phyloP scores from a whole-genome alignment of 1,140 invertebrate species.

The Hyposmocoma kahamanoa region DNA sequence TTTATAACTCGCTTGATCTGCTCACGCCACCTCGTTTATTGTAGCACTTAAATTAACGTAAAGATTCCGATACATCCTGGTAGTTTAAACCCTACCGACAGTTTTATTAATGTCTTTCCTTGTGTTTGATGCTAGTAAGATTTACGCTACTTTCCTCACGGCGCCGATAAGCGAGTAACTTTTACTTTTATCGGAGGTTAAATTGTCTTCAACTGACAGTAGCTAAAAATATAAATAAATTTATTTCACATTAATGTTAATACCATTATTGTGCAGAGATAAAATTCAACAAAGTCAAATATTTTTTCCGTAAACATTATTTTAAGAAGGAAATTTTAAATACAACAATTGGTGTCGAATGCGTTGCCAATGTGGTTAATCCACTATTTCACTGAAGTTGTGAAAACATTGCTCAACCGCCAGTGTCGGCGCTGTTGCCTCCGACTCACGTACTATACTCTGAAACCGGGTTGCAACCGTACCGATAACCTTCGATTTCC shows the following conservation, averaged over 20 bases:
- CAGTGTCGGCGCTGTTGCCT: slow-evolving; percentile 20
- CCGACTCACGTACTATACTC: slow-evolving; percentile 29
- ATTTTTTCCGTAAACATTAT: too few species aligned
- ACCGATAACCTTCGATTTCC: slow-evolving; percentile 53
- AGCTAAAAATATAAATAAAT: too few species aligned
- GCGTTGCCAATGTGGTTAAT: slow-evolving; percentile 40
- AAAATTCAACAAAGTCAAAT: too few species aligned
- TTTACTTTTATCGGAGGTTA: slow-evolving; percentile 26
- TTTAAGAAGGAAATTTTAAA: slow-evolving; percentile 3
- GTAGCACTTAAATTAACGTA: slow-evolving; percentile 20
- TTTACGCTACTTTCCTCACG: slow-evolving; percentile 24
- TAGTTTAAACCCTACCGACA: slow-evolving; percentile 19
- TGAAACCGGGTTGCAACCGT: slow-evolving; percentile 21
- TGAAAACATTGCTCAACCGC: slow-evolving; percentile 44
- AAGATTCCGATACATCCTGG: slow-evolving; percentile 15
- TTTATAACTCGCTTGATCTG: neutral
- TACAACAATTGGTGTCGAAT: slow-evolving; percentile 14
- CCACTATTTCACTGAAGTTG: slow-evolving; percentile 44
- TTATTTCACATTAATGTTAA: too few species aligned
- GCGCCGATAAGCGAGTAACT: slow-evolving; percentile 19
- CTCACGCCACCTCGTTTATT: slow-evolving; percentile 15
- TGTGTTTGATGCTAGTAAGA: slow-evolving; percentile 35
- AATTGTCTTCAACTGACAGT: too few species aligned
- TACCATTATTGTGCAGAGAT: too few species aligned
- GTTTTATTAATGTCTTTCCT: slow-evolving; percentile 31